Evolutionary conservation across 2,113 vertebrate genomes (phyloP), one percentile per base, ranked within the genome.

Genomic region (Chitala chitala): DNA sequence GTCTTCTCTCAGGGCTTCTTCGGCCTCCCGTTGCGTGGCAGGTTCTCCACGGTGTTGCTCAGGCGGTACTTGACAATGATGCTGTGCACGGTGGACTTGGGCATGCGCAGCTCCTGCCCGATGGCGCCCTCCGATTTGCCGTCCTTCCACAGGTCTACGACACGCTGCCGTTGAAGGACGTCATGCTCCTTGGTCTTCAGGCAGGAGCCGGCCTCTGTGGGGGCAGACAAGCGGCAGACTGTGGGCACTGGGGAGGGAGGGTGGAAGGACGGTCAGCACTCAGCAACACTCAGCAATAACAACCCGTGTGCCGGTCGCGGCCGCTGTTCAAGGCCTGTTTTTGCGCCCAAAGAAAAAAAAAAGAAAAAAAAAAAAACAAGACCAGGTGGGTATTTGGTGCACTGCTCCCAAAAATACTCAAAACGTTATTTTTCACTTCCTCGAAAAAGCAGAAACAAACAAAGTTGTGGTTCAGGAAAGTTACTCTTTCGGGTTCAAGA

Each of bases 161-260:
- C 91, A 9, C 90, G 86, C 85, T 92, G 91, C 80, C 90, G 89
- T 86, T 92, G 91, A 78, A 84, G 85, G 83, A 92, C 85, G 69
- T 91, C 88, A 7, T 92, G 90, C 82, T 92, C 91, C 88, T 92
- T 92, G 85, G 90, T 92, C 90, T 92, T 92, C 88, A 90, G 87
- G 87, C 88, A 91, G 77, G 84, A 76, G 69, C 76, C 86, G 87
- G 77, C 81, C 82, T 85, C 84, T 84, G 84, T 84, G 89, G 82
- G 68, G 90, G 88, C 91, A 92, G 86, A 92, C 87, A 91, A 91
- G 90, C 87, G 89, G 89, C 89, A 92, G 85, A 92, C 90, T 92
- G 90, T 91, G 90, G 87, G 87, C 88, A 84, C 88, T 88, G 64
- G 72, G 36, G 55, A 66, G 78, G 79, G 83, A 85, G 85, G 83